Evolutionary conservation across 2,888 invertebrate genomes (phyloP).

Genomic region (Nemurella pictetii): DNA sequence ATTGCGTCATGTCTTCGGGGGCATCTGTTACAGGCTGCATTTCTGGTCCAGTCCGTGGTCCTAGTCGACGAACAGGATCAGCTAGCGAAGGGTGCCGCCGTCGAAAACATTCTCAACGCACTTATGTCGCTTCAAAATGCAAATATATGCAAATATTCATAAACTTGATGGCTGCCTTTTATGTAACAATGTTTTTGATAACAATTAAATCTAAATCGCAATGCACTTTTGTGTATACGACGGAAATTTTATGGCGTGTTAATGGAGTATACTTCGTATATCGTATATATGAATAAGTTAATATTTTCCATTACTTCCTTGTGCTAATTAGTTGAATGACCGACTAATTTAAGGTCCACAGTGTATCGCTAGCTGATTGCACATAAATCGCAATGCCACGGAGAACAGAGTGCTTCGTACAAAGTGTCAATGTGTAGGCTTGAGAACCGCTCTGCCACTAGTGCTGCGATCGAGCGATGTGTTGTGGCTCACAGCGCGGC

Average conservation of each 20-base stretch:
- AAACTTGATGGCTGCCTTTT: not conserved
- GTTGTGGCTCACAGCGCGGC: too few species aligned
- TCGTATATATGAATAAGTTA: too few species aligned
- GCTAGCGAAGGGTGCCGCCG: not conserved
- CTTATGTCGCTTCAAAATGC: not conserved
- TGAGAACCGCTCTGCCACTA: too few species aligned
- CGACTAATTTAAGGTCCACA: not conserved
- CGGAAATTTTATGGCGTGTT: not conserved
- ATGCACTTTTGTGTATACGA: not conserved
- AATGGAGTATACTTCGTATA: too few species aligned
- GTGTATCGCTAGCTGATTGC: not conserved
- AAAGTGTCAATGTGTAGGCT: too few species aligned
- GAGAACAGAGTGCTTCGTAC: too few species aligned
- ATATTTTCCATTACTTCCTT: not conserved
- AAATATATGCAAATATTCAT: too few species aligned
- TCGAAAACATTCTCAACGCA: not conserved
- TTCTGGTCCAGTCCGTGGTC: not conserved
- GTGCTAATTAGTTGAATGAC: not conserved
- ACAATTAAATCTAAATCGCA: not conserved
- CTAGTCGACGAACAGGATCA: too few species aligned
- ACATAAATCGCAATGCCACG: not conserved
- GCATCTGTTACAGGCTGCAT: not conserved
- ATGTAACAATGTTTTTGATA: not conserved
- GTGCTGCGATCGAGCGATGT: too few species aligned
- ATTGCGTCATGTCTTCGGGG: conserved; percentile 28